A percentile compares a stretch with the other conserved stretches of the same genome.
Evolutionary conservation across 1,140 invertebrate species (phyloP).

Genomic region (Calephelis virginiensis): DNA sequence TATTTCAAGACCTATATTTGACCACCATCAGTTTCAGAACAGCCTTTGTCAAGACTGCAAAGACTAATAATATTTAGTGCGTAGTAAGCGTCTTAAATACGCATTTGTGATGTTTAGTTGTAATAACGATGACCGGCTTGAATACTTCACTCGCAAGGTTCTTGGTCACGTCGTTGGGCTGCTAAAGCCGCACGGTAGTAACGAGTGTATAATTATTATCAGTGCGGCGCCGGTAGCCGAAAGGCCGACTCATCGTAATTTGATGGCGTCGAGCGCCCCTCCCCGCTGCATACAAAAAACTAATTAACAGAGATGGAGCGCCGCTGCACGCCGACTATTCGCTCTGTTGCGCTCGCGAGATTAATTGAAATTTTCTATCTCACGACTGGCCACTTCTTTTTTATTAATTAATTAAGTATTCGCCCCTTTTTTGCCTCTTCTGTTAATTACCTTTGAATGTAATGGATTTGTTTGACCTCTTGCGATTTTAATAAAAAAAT

Average conservation of each 20-base stretch:
- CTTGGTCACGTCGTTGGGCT: constrained; percentile 32
- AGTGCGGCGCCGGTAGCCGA: constrained; percentile 68
- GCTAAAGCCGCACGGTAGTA: constrained; percentile 68
- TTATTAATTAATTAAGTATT: constrained; percentile 24
- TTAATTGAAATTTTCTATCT: constrained; percentile 47
- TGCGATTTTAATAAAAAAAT: too few relatives aligned
- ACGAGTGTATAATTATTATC: constrained; percentile 76
- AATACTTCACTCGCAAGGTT: not conserved
- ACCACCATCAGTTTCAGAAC: too few relatives aligned
- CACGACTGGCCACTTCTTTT: constrained; percentile 24
- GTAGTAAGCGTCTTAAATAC: not conserved
- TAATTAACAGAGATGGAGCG: constrained; percentile 72
- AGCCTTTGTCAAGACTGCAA: not conserved
- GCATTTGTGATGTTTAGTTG: not conserved
- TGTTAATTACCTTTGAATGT: constrained; percentile 12
- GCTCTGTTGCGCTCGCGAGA: constrained; percentile 51
- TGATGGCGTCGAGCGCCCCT: constrained; percentile 68
- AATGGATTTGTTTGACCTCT: not conserved
- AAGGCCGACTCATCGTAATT: constrained; percentile 76
- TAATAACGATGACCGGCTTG: constrained; percentile 11
- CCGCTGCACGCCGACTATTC: constrained; percentile 32
- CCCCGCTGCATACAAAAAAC: constrained; percentile 67
- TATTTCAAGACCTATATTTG: too few relatives aligned
- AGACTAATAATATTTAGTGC: not conserved
- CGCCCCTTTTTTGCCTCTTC: constrained; percentile 5